Conservation (phyloP, 2,797 vertebrate species). For the Mormyrops attenuatus region DNA sequence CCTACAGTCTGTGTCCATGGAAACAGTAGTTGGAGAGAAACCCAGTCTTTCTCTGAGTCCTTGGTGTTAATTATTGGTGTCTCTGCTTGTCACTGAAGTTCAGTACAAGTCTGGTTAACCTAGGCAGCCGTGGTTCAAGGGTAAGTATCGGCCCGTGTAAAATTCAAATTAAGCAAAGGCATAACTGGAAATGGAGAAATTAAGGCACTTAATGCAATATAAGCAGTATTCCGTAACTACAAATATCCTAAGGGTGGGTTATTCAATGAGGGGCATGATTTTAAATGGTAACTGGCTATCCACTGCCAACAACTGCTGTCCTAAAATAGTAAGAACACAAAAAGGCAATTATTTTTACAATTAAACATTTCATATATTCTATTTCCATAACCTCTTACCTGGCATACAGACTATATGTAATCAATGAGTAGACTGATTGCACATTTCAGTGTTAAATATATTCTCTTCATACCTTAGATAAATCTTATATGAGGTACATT, state of each 20-base stretch:
- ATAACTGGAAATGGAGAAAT: not conserved
- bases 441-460: not conserved
- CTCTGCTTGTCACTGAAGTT: conserved; percentile 4
- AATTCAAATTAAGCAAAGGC: not conserved
- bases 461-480: not conserved
- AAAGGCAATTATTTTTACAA: not conserved
- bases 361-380: not conserved
- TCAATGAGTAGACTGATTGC: not conserved
- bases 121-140: conserved; percentile 25
- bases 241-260: not conserved
- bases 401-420: not conserved
- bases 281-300: not conserved
- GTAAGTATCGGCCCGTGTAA: not conserved
- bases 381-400: not conserved
- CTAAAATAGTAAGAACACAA: not conserved
- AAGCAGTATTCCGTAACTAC: not conserved
- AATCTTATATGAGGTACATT: not conserved
- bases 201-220: not conserved
- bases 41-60: not conserved
- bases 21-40: conserved; percentile 5
- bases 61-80: not conserved
- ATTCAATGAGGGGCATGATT: not conserved
- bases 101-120: conserved; percentile 25
- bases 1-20: conserved; percentile 13
- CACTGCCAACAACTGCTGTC: not conserved